Evolutionary conservation across 1,140 invertebrate species (phyloP), one percentile per base, ranked within the genome.

Genomic region (Steinernema khuongi): DNA sequence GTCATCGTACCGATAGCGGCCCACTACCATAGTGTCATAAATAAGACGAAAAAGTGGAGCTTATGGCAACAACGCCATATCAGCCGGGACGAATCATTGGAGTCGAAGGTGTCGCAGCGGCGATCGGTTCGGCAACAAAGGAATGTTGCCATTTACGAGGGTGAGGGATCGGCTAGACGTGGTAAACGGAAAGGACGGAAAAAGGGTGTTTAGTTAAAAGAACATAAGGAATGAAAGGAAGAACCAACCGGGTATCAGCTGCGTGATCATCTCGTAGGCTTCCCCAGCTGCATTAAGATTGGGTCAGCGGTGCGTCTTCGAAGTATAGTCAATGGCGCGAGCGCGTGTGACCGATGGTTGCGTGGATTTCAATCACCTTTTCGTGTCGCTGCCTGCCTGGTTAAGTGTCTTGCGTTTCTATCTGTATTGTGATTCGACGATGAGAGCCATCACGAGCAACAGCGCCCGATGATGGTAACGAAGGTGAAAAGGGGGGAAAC

Each of bases 351-450:
- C 50, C 50, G 50, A 11, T 60, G 50, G 22, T 4, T 60, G 50
- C 50, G 50, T 60, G 50, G 50, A 60, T 60, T 60, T 60, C 22
- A 22, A 60, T 60, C 50, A 60, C 50, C 22, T 14, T 60, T 60
- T 60, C 50, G 50, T 60, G 50, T 60, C 7, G 14, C 50, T 7
- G 19, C 14, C 50, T 22, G 50, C 50, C 50, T 60, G 50, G 50
- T 60, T 60, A 60, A 60, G 50, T 60, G 50, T 60, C 50, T 60
- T 60, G 11, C 50, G 50, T 60, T 60, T 60, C 50, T 60, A 60
- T 60, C 50, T 60, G 36, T 60, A 60, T 60, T 60, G 50, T 60
- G 22, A 60, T 60, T 60, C 50, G 22, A n/a, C n/a, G n/a, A 60
- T 60, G 50, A 60, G 50, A 60, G 26, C 50, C 50, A 60, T 60